A percentile compares a stretch with the other conserved stretches of the same genome.
Evolutionary conservation across 2,113 vertebrate genomes (phyloP).

Genomic region (Epinephelus fuscoguttatus): DNA sequence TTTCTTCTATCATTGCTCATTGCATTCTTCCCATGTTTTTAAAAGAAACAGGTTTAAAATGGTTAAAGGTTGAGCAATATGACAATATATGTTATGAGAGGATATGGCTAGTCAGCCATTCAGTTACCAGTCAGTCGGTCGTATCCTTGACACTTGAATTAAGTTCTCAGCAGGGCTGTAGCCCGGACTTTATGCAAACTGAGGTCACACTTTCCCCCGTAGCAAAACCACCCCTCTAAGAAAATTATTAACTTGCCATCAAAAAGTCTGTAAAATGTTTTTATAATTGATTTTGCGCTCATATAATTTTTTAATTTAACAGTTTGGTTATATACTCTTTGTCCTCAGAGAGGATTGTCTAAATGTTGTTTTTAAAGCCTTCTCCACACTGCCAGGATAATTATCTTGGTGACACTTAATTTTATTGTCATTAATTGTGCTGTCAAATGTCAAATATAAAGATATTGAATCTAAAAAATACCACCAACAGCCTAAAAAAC

Average conservation of each 20-base stretch:
- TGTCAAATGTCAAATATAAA: not conserved
- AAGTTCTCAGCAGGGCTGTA: not conserved
- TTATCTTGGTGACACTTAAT: no score
- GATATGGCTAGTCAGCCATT: not conserved
- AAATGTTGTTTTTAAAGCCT: not conserved
- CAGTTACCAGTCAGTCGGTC: not conserved
- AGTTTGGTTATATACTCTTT: no score
- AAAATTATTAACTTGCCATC: not conserved
- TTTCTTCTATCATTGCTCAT: no score
- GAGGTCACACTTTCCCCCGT: not conserved
- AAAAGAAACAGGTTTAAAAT: no score
- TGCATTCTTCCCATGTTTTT: no score
- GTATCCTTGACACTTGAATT: not conserved
- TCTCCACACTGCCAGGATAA: not conserved
- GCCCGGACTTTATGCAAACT: not conserved
- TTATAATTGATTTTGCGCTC: not conserved
- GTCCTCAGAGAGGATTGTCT: not conserved
- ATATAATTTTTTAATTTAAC: not conserved
- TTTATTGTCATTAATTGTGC: not conserved
- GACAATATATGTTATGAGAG: not conserved
- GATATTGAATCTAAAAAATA: not conserved
- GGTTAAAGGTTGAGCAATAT: no score
- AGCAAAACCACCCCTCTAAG: not conserved
- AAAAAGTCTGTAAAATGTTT: not conserved
- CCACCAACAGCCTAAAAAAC: not conserved